Percentiles rank a stretch among this genome's conserved stretches.
phyloP scores from a whole-genome alignment of 1,140 invertebrate genomes.

The Nasonia longicornis region DNA sequence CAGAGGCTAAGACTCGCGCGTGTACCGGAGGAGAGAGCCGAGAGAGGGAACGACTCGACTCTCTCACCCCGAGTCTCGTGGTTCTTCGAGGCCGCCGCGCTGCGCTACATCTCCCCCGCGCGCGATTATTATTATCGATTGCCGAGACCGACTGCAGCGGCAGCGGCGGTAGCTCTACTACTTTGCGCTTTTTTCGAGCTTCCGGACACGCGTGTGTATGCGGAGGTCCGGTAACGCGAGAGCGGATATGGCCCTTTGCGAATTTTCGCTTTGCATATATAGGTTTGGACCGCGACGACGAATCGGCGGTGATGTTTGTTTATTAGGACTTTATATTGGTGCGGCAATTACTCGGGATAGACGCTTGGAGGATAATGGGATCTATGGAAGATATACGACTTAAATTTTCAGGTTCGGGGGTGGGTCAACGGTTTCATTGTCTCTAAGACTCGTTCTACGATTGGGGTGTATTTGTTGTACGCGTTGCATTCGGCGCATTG shows the following conservation, averaged over 20 bases:
- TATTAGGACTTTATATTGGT: not conserved
- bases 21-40: not conserved
- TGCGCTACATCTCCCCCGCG: constrained; percentile 14
- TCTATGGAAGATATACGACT: not conserved
- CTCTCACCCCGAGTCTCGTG: not conserved
- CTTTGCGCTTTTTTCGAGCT: not conserved
- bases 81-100: not conserved
- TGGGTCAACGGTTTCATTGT: not conserved
- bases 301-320: not conserved
- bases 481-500: too few species aligned
- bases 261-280: not conserved
- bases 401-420: not conserved
- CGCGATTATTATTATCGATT: constrained; percentile 62
- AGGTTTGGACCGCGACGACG: too few species aligned
- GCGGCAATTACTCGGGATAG: not conserved
- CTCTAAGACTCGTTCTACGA: not conserved
- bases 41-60: not conserved
- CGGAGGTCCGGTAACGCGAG: not conserved
- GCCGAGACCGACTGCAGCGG: constrained; percentile 44
- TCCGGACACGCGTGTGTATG: not conserved
- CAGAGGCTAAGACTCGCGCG: not conserved
- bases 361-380: not conserved
- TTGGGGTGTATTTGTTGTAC: not conserved
- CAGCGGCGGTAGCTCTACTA: too few species aligned
- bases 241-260: not conserved